phyloP scores from a whole-genome alignment of 2,113 vertebrate genomes.

The human (Homo sapiens) region GRCh38 chr17:33378501-33379000 shows the following conservation, averaged over 20 bases:
- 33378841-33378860: neutral
- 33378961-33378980: neutral
- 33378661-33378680: neutral
- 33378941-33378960: neutral
- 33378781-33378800: neutral
- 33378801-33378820: neutral
- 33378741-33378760: neutral
- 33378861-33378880: neutral
- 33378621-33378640: neutral
- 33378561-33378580: neutral
- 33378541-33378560: neutral
- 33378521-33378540: neutral
- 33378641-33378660: neutral
- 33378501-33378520: neutral
- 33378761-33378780: neutral
- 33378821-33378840: neutral
- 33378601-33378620: neutral
- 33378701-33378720: neutral
- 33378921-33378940: neutral
- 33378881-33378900: neutral
- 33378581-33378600: neutral
- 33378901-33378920: neutral
- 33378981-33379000: neutral
- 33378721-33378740: neutral
- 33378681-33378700: neutral